Conservation (phyloP, 2,888 invertebrate genomes). For the Norana najaformis region DNA sequence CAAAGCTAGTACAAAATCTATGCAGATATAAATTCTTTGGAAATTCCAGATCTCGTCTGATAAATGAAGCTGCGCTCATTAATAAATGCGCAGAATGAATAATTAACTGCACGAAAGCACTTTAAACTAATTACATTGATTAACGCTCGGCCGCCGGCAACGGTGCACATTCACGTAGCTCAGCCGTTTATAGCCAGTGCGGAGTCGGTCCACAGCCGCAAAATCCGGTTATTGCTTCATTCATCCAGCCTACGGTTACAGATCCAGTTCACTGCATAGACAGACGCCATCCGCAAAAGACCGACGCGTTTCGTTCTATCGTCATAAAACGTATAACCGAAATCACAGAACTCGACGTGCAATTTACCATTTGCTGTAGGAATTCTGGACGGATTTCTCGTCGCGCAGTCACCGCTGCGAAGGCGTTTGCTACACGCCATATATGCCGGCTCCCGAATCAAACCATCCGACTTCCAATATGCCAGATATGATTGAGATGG, state of each 20-base stretch:
- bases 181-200: neutral
- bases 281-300: neutral
- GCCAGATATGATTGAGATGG: constrained; percentile 13
- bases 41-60: neutral
- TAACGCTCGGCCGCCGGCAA: too few relatives aligned
- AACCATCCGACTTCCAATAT: neutral
- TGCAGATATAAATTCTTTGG: neutral
- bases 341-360: neutral
- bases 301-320: too few relatives aligned
- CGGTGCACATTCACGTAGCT: neutral
- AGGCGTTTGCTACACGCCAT: neutral
- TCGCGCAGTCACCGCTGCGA: neutral
- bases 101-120: neutral
- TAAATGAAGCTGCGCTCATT: neutral
- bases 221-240: neutral
- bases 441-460: neutral
- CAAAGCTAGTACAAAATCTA: too few relatives aligned
- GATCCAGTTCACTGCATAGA: neutral
- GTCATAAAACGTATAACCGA: constrained; percentile 5
- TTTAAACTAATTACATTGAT: constrained; percentile 13
- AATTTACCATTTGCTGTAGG: neutral
- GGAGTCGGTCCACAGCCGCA: neutral
- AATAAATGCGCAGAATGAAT: neutral
- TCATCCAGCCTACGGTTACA: too few relatives aligned
- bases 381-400: neutral